A percentile compares a stretch with the other conserved stretches of the same genome.
Evolutionary conservation across 1,140 invertebrate species (phyloP).

Genomic region (Halyomorpha halys): DNA sequence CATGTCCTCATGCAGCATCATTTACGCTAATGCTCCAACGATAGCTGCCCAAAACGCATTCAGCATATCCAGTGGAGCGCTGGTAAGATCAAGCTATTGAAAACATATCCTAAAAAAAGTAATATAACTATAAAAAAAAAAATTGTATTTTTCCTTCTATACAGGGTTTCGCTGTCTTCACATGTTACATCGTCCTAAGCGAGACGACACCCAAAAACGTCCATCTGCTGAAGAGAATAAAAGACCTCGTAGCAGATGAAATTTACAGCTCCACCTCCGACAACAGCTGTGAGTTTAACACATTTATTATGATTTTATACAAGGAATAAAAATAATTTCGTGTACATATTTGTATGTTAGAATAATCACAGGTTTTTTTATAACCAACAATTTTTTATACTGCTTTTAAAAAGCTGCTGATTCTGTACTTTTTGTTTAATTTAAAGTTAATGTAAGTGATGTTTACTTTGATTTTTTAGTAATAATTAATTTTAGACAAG

Average conservation of each 20-base stretch:
- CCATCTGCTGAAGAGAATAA: constrained; percentile 29
- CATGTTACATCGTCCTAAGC: constrained; percentile 40
- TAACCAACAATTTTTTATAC: too few relatives aligned
- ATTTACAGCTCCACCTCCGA: constrained; percentile 38
- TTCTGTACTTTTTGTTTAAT: too few relatives aligned
- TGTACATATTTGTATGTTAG: too few relatives aligned
- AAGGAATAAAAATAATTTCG: too few relatives aligned
- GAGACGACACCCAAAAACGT: constrained; percentile 34
- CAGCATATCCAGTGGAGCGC: constrained; percentile 43
- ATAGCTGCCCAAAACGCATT: constrained; percentile 47
- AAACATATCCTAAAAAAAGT: too few relatives aligned
- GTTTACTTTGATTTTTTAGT: too few relatives aligned
- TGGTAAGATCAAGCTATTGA: constrained; percentile 37
- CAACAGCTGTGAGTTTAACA: constrained; percentile 41
- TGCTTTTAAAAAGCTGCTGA: too few relatives aligned
- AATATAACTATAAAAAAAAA: too few relatives aligned
- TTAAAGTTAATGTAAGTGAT: too few relatives aligned
- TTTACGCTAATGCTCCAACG: constrained; percentile 48
- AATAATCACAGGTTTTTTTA: too few relatives aligned
- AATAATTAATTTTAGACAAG: too few relatives aligned
- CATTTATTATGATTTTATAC: too few relatives aligned
- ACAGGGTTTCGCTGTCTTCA: constrained; percentile 40
- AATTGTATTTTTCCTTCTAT: constrained; percentile 26
- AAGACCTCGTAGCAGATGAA: constrained; percentile 33
- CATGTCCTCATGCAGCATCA: constrained; percentile 46